phyloP scores from a whole-genome alignment of 2,888 invertebrate species.

The Heliconius erato region DNA sequence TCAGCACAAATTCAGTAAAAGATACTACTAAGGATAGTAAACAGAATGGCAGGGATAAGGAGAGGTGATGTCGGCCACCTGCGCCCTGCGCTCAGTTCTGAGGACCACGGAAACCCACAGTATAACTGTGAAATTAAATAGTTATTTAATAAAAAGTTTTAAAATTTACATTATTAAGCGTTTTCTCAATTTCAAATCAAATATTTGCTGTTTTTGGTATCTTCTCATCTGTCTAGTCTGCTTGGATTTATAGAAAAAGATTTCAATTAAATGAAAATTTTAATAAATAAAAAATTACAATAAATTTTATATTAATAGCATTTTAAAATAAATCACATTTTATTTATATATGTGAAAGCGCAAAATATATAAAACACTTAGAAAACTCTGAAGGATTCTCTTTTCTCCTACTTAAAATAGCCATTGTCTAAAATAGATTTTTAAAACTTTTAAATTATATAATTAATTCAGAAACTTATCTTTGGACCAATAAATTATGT shows the following conservation, averaged over 20 bases:
- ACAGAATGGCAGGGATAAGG: constrained; percentile 47
- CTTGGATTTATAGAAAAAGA: background rate
- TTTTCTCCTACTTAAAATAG: background rate
- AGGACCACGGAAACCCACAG: constrained; percentile 17
- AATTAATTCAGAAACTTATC: background rate
- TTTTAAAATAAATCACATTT: too few species aligned
- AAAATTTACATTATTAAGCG: background rate
- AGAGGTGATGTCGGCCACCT: constrained; percentile 55
- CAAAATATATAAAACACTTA: background rate
- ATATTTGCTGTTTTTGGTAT: background rate
- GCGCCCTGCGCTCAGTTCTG: constrained; percentile 54
- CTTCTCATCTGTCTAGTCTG: background rate
- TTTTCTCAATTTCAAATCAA: background rate
- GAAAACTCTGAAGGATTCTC: background rate
- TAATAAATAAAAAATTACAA: background rate
- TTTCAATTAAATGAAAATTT: background rate
- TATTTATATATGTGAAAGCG: too few species aligned
- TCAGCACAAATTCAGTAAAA: constrained; percentile 12
- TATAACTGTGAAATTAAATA: background rate
- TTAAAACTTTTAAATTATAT: background rate
- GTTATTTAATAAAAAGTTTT: background rate
- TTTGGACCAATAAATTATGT: constrained; percentile 16
- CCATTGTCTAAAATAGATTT: background rate
- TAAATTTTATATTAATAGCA: background rate
- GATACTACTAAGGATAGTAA: constrained; percentile 28